Base-by-base conservation (phyloP, 2,113 vertebrate genomes). In the Geococcyx californianus region DNA sequence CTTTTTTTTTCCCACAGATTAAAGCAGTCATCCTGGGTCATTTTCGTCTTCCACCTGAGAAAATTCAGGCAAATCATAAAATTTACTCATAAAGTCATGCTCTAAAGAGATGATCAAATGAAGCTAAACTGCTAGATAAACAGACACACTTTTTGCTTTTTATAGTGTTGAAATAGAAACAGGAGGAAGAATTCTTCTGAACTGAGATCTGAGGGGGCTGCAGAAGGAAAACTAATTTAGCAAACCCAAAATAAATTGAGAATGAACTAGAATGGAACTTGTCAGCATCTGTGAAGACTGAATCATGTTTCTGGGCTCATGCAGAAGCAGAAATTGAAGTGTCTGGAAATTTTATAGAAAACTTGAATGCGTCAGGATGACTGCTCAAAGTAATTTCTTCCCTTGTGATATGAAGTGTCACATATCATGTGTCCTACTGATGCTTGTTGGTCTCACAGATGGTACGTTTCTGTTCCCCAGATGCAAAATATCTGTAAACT, bases 261-360 rank as follows among this genome's bases (percentile, higher is more conserved):
- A 80, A 90, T 84, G 25, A 93, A 83, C 72, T 96, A 88, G 42
- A 69, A 17, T 77, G 77, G 52, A 94, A 82, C 19, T 54, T 80
- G 82, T 60, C 87, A 85, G 82, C 63, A 74, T 93, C 76, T 95
- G 72, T 80, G 87, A 92, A 93, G 79, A 73, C 75, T 90, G 72
- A 93, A 84, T 97, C 95, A 93, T 80, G 54, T 88, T 96, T 94
- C 70, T 3, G 9, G 67, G 55, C 67, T 94, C 4, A 11, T 45
- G 55, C 54, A 93, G 82, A 90, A 89, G 56, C 33, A 89, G 81
- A 85, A 94, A 90, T 33, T 62, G 51, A 88, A 68, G 51, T 26
- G 55, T 49, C 40, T 54, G 70, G 59, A 80, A 83, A 73, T 77
- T 69, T 17, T 85, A 25, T 20, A 42, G 63, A 68, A 88, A 87